A percentile compares a stretch with the other conserved stretches of the same genome.
Evolutionary conservation across 1,140 invertebrate species (phyloP).

Genomic region (Calephelis virginiensis): DNA sequence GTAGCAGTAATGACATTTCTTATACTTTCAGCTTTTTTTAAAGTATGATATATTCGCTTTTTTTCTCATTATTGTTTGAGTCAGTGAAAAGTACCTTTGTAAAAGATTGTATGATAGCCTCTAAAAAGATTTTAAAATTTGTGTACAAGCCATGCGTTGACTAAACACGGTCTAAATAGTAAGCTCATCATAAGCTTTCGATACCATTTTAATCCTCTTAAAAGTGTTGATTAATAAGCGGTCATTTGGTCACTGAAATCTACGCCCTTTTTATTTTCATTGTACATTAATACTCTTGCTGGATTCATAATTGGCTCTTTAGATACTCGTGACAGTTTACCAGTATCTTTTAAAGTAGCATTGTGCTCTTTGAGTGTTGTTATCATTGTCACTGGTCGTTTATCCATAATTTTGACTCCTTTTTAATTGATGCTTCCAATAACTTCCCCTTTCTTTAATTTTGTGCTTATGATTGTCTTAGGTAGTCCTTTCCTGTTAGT

Average conservation of each 20-base stretch:
- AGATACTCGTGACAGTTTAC: not conserved
- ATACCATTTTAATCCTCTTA: constrained; percentile 14
- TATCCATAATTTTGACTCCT: constrained; percentile 19
- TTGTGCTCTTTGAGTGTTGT: constrained; percentile 21
- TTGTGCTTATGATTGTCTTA: constrained; percentile 16
- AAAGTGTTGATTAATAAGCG: constrained; percentile 19
- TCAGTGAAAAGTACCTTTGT: constrained; percentile 4
- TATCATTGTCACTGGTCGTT: constrained; percentile 21
- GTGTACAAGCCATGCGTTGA: constrained; percentile 12
- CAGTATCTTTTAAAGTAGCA: constrained; percentile 17
- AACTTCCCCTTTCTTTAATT: constrained; percentile 13
- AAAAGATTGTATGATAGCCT: constrained; percentile 1
- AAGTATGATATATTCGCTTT: not conserved
- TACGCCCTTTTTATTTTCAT: constrained; percentile 21
- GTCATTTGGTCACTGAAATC: constrained; percentile 23
- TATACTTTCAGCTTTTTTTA: not conserved
- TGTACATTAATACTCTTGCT: constrained; percentile 20
- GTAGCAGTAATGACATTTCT: too few species aligned
- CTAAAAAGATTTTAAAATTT: constrained; percentile 2
- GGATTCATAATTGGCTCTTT: constrained; percentile 22
- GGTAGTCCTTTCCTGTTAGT: constrained; percentile 17
- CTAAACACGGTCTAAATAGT: constrained; percentile 11
- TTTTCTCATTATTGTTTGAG: constrained; percentile 5
- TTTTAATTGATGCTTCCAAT: constrained; percentile 13
- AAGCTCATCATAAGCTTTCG: constrained; percentile 15